Base-by-base conservation (phyloP, 2,888 invertebrate species). In the Idaea dimidiata region DNA sequence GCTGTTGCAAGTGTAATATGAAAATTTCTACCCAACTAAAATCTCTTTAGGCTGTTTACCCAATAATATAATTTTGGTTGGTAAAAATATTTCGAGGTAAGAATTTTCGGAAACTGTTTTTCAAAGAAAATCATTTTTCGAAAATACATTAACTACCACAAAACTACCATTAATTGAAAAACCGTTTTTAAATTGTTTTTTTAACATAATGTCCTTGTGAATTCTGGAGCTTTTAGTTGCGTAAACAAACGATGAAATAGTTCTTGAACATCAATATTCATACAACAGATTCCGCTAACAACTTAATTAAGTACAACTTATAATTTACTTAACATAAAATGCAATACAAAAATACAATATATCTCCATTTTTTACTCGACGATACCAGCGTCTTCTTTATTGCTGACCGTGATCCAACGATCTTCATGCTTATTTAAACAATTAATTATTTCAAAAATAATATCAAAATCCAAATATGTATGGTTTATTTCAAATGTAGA, bases 361-460 rank as follows among this genome's bases (percentile, higher is more conserved):
- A 59, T 54, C 59, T 63, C 72, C 67, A 65, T 66, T 59, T 66
- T 69, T 66, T 62, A 59, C 62, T 64, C 59, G 80, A 81, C 79
- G 77, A 73, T 69, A 70, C 79, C 82, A 78, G 80, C 80, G 76
- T 70, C 78, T 60, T 64, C 53, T 73, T 56, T 79, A 75, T 77
- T 77, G 77, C 75, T 73, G 74, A 66, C 67, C 71, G 62, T 64
- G 33, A 62, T n/a, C 17, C n/a, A 58, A 53, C n/a, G 16, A 61
- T 58, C 33, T 53, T 54, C 24, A 43, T 14, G 14, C 43, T 43
- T 43, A 43, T 68, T n/a, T 60, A 66, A 60, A 70, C 59, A 70
- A 65, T 10, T 8, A 7, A 62, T 58, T 57, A 62, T 57, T 54
- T 61, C 32, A 64, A 64, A 53, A 62, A 62, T 60, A 59, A 62